phyloP scores from a whole-genome alignment of 2,888 invertebrate genomes.

The Teinopalpus imperialis region DNA sequence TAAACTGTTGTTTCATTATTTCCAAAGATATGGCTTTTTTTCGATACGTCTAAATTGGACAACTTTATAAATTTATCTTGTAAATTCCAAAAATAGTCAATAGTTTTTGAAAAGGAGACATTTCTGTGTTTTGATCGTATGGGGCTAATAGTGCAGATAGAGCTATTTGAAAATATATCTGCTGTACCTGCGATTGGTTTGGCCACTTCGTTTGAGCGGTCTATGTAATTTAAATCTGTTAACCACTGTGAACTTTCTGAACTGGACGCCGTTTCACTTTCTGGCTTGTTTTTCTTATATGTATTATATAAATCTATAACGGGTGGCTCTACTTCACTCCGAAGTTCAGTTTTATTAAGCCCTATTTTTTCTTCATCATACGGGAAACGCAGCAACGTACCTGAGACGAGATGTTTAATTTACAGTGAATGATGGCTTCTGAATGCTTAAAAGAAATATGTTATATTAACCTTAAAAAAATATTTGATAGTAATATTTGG shows the following conservation, averaged over 20 bases:
- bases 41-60: conserved; percentile 19
- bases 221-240: conserved; percentile 8
- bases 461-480: too few species aligned
- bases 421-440: conserved; percentile 11
- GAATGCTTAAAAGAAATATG: too few species aligned
- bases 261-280: conserved; percentile 23
- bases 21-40: conserved; percentile 36
- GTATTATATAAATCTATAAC: conserved; percentile 25
- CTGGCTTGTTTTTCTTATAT: conserved; percentile 26
- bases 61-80: conserved; percentile 27
- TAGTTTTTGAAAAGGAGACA: conserved; percentile 41
- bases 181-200: conserved; percentile 8
- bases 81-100: conserved; percentile 35
- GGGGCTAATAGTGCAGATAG: conserved; percentile 34
- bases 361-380: conserved; percentile 50
- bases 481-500: too few species aligned
- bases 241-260: conserved; percentile 13
- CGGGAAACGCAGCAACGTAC: conserved; percentile 57
- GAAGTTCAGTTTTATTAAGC: conserved; percentile 41
- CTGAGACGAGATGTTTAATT: conserved; percentile 54
- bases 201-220: not conserved
- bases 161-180: conserved; percentile 24
- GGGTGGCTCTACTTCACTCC: conserved; percentile 31
- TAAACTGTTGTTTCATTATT: conserved; percentile 52
- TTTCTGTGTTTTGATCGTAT: conserved; percentile 38